These are phyloP conservation scores for Pterostichus niger DNA, from an alignment of 2,888 invertebrate genomes.

Conservation along the genomic window DNA sequence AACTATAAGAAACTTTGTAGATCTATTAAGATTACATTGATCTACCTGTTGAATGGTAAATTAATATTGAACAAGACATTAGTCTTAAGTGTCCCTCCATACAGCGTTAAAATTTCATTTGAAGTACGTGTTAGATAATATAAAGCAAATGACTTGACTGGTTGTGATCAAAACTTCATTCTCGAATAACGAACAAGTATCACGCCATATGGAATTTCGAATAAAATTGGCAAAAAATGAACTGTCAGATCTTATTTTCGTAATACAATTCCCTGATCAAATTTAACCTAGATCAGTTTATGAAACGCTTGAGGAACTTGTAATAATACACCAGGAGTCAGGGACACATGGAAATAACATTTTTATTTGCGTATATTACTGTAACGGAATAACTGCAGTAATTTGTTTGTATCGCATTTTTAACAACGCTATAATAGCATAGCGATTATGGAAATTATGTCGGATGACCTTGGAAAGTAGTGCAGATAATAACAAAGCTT, in stretches of 20 bases:
- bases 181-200: background rate
- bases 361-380: slow-evolving; percentile 33
- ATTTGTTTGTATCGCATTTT: slow-evolving; percentile 43
- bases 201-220: slow-evolving; percentile 7
- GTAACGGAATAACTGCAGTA: slow-evolving; percentile 29
- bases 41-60: slow-evolving; percentile 20
- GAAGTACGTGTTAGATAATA: background rate
- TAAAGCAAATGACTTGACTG: slow-evolving; percentile 2
- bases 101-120: background rate
- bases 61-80: slow-evolving; percentile 29
- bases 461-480: slow-evolving; percentile 18
- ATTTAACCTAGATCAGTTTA: background rate
- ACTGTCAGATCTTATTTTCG: slow-evolving; percentile 3
- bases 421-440: slow-evolving; percentile 38
- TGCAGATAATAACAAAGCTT: slow-evolving; percentile 41
- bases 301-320: slow-evolving; percentile 22
- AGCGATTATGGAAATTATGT: slow-evolving; percentile 41
- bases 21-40: slow-evolving; percentile 25
- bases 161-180: background rate
- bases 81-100: background rate
- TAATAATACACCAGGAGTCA: background rate
- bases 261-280: slow-evolving; percentile 12
- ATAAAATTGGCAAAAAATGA: background rate
- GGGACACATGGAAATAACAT: slow-evolving; percentile 15
- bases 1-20: slow-evolving; percentile 11